These are phyloP conservation scores for Metalampra italica DNA, from an alignment of 2,888 invertebrate genomes.

Conservation along the genomic window DNA sequence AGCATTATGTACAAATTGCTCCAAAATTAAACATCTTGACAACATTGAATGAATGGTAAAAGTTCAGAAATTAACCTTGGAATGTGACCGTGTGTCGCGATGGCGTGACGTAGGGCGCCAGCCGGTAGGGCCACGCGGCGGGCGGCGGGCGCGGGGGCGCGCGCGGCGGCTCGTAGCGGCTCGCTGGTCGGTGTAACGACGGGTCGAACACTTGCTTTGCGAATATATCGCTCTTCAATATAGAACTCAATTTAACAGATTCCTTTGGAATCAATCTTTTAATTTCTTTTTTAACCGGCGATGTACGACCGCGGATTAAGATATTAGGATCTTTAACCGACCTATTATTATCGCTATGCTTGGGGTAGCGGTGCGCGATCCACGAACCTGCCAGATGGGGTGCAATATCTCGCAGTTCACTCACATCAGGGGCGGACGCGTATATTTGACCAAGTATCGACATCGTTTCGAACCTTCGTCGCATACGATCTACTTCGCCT, in stretches of 20 bases:
- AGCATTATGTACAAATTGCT: constrained; percentile 42
- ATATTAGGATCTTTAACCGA: constrained; percentile 72
- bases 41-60: constrained; percentile 20
- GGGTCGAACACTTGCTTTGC: constrained; percentile 86
- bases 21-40: constrained; percentile 59
- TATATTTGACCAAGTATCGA: constrained; percentile 88
- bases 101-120: constrained; percentile 69
- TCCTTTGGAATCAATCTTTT: constrained; percentile 51
- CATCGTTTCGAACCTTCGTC: constrained; percentile 84
- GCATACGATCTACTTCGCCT: constrained; percentile 85
- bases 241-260: constrained; percentile 69
- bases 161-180: constrained; percentile 85
- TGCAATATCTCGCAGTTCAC: constrained; percentile 86
- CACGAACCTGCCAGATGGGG: constrained; percentile 88
- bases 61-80: constrained; percentile 80
- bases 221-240: constrained; percentile 73
- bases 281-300: constrained; percentile 63
- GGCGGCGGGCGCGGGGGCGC: constrained; percentile 75
- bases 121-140: constrained; percentile 60
- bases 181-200: constrained; percentile 84
- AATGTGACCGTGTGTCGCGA: constrained; percentile 85
- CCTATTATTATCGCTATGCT: constrained; percentile 82
- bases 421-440: constrained; percentile 88
- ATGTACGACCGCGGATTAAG: constrained; percentile 44
- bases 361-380: constrained; percentile 89